Percentiles rank a stretch among this genome's conserved stretches.
Conservation (phyloP, 2,888 invertebrate species). For the Herminia tarsipennalis region DNA sequence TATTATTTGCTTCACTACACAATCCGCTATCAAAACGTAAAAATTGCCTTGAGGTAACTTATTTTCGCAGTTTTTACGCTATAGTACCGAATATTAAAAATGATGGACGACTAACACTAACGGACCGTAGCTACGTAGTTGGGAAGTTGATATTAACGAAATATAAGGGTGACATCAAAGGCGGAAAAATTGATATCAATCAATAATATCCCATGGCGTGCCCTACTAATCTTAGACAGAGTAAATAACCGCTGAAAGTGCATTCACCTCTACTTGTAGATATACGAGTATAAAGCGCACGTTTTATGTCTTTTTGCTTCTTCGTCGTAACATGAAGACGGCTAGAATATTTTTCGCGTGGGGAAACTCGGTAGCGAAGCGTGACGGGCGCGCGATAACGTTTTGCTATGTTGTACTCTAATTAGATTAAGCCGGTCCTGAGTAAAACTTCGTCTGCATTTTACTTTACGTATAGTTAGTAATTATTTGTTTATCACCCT, state of each 20-base stretch:
- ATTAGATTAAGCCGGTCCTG: slow-evolving; percentile 64
- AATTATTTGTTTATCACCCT: slow-evolving; percentile 31
- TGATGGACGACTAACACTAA: slow-evolving; percentile 61
- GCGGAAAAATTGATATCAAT: slow-evolving; percentile 67
- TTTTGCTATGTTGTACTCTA: slow-evolving; percentile 61
- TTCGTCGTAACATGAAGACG: slow-evolving; percentile 56
- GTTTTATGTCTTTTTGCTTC: slow-evolving; percentile 60
- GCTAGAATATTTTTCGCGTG: slow-evolving; percentile 68
- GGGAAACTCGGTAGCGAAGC: slow-evolving; percentile 58
- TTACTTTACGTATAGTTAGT: slow-evolving; percentile 37
- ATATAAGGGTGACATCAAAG: slow-evolving; percentile 34
- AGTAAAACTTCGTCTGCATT: slow-evolving; percentile 50
- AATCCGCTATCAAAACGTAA: slow-evolving; percentile 51
- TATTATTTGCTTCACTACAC: slow-evolving; percentile 60
- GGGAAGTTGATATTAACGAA: slow-evolving; percentile 31
- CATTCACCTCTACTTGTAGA: slow-evolving; percentile 52
- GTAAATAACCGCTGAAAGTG: slow-evolving; percentile 50
- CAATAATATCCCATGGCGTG: slow-evolving; percentile 63
- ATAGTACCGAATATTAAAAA: slow-evolving; percentile 49
- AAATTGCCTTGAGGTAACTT: slow-evolving; percentile 44
- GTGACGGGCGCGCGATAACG: slow-evolving; percentile 68
- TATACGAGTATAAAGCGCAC: slow-evolving; percentile 42
- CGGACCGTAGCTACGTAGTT: slow-evolving; percentile 40
- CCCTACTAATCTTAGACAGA: slow-evolving; percentile 52
- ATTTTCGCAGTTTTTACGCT: slow-evolving; percentile 49